Conservation (phyloP, 2,888 invertebrate species). For the Isotomurus palustris region DNA sequence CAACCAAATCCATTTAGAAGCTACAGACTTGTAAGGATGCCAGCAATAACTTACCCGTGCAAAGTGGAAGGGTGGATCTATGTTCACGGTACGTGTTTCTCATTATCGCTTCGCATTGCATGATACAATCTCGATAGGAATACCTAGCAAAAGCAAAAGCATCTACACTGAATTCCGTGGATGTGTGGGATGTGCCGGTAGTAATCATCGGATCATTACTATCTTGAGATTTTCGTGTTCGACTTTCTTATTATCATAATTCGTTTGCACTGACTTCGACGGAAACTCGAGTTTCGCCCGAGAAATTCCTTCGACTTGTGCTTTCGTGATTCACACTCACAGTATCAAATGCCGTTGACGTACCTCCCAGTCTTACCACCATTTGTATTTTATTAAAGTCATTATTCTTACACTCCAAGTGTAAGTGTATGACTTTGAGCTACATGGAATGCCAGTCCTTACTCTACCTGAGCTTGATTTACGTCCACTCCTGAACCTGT, state of each 20-base stretch:
- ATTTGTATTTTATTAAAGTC: no score
- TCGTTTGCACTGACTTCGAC: background rate
- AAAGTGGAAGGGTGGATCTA: constrained; percentile 60
- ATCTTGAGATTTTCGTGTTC: background rate
- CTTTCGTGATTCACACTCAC: background rate
- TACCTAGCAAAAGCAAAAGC: no score
- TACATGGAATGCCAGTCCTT: no score
- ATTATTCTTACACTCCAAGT: no score
- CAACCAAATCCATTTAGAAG: constrained; percentile 29
- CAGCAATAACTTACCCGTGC: constrained; percentile 55
- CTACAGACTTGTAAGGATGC: constrained; percentile 48
- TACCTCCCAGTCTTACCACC: no score
- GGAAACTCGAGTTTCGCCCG: no score
- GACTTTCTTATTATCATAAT: background rate
- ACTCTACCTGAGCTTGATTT: no score
- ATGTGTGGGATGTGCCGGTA: background rate
- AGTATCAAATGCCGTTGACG: background rate
- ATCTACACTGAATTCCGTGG: background rate
- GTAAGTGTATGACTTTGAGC: no score
- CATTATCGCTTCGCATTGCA: no score
- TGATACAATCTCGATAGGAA: no score
- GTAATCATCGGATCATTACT: background rate
- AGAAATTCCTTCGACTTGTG: no score
- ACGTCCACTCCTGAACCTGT: no score
- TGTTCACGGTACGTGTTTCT: constrained; percentile 55